Percentiles rank a stretch among this genome's conserved stretches.
These are phyloP conservation scores for Drosophila auraria DNA, from an alignment of 1,140 invertebrate species.

Conservation along the genomic window DNA sequence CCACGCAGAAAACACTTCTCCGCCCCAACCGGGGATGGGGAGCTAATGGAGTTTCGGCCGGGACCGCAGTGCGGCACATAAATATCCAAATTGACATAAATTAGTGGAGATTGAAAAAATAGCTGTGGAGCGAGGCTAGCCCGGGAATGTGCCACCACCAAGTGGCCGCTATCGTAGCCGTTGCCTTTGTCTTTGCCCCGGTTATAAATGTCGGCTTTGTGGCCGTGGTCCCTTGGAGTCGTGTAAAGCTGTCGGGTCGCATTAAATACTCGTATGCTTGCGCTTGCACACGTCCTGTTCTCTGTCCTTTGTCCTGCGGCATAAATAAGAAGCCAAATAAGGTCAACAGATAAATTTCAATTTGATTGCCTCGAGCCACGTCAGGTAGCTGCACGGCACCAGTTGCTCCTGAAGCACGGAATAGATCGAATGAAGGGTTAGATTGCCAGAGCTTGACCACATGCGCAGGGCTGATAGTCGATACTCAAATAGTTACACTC, in stretches of 20 bases:
- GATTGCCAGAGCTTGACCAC: neutral
- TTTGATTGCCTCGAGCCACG: conserved; percentile 49
- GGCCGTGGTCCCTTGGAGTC: conserved; percentile 28
- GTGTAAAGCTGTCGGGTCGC: conserved; percentile 48
- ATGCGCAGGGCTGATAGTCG: neutral
- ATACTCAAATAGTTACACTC: neutral
- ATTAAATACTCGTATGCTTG: conserved; percentile 57
- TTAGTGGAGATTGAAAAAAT: conserved; percentile 66
- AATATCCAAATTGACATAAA: conserved; percentile 68
- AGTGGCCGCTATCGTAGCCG: conserved; percentile 24
- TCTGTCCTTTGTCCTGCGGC: conserved; percentile 19
- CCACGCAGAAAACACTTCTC: conserved; percentile 17
- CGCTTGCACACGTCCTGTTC: conserved; percentile 11
- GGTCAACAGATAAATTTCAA: conserved; percentile 63
- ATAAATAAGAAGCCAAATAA: conserved; percentile 58
- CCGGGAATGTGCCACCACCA: conserved; percentile 10
- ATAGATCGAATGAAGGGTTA: neutral
- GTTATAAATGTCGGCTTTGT: conserved; percentile 39
- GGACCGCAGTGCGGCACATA: conserved; percentile 54
- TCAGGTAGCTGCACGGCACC: conserved; percentile 18
- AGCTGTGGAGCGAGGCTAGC: conserved; percentile 1
- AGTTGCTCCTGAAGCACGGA: conserved; percentile 23
- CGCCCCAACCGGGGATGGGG: conserved; percentile 2
- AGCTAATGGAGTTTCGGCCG: conserved; percentile 49
- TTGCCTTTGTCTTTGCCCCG: conserved; percentile 44